phyloP scores from a whole-genome alignment of 2,113 vertebrate genomes.

The Sisor rabdophorus region DNA sequence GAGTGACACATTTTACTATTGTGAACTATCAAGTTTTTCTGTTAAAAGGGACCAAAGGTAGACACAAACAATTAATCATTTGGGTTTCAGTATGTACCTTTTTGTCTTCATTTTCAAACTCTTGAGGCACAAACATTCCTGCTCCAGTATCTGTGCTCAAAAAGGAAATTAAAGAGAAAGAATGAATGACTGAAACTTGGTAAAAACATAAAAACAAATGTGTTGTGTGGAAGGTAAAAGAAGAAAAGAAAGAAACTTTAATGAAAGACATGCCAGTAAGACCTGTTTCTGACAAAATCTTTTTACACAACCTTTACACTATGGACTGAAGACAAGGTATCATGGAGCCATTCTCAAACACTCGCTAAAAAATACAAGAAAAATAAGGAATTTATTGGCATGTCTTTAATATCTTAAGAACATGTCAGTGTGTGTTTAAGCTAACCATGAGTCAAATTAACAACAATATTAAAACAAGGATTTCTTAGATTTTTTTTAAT shows the following conservation, averaged over 20 bases:
- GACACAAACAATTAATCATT: conserved; percentile 43
- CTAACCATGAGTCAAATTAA: too few relatives aligned
- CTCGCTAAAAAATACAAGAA: too few relatives aligned
- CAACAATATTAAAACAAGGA: too few relatives aligned
- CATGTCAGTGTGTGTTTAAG: too few relatives aligned
- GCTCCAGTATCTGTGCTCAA: conserved; percentile 24
- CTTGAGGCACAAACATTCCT: conserved; percentile 45
- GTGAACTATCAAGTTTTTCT: conserved; percentile 49
- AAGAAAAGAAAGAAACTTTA: conserved; percentile 20
- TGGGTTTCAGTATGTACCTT: conserved; percentile 51
- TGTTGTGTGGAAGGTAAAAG: conserved; percentile 10
- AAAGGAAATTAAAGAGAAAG: conserved; percentile 14
- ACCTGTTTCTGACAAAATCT: conserved; percentile 58
- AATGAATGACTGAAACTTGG: conserved; percentile 11
- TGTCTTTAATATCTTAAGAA: too few relatives aligned
- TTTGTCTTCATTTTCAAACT: conserved; percentile 58
- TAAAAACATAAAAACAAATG: conserved; percentile 23
- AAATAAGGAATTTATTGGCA: too few relatives aligned
- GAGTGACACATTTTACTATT: conserved; percentile 34
- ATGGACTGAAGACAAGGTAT: conserved; percentile 19
- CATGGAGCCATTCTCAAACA: conserved; percentile 22
- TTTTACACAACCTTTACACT: conserved; percentile 46
- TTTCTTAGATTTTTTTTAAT: too few relatives aligned
- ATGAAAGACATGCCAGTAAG: conserved; percentile 39
- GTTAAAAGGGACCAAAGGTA: conserved; percentile 57